Evolutionary conservation across 2,888 invertebrate species (phyloP).

Genomic region (Seira musarum): DNA sequence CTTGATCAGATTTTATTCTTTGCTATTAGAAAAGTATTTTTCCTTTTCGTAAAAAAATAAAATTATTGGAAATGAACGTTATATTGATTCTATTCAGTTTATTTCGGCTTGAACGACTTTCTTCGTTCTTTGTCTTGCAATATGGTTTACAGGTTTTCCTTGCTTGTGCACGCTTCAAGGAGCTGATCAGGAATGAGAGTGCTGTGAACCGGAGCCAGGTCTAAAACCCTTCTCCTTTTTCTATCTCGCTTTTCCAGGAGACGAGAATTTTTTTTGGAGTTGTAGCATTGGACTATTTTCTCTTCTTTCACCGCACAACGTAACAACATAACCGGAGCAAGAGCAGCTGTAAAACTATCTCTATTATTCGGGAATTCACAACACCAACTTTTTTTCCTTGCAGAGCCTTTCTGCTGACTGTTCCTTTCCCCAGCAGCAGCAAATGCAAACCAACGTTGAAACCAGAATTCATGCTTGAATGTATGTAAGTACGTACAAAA

Average conservation of each 20-base stretch:
- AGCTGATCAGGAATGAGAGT: slow-evolving; percentile 60
- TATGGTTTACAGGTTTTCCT: neutral
- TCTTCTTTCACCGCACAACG: neutral
- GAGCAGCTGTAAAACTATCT: slow-evolving; percentile 55
- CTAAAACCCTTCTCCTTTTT: slow-evolving; percentile 26
- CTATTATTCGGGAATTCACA: slow-evolving; percentile 36
- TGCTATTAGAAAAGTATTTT: too few species aligned
- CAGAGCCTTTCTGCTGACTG: neutral
- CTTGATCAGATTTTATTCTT: too few species aligned
- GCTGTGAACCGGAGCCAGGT: slow-evolving; percentile 50
- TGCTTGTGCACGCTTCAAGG: slow-evolving; percentile 54
- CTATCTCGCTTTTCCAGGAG: slow-evolving; percentile 28
- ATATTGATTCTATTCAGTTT: too few species aligned
- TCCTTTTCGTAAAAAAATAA: too few species aligned
- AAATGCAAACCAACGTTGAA: neutral
- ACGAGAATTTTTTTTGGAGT: slow-evolving; percentile 5
- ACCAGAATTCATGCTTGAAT: neutral
- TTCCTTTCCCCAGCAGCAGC: neutral
- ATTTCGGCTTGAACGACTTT: too few species aligned
- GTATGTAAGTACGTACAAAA: neutral
- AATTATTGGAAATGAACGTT: too few species aligned
- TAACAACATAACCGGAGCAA: slow-evolving; percentile 18
- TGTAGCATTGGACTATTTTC: neutral
- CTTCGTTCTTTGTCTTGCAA: neutral
- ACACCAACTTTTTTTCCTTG: slow-evolving; percentile 33